phyloP scores from a whole-genome alignment of 2,888 invertebrate species.

The Orthosia gracilis region DNA sequence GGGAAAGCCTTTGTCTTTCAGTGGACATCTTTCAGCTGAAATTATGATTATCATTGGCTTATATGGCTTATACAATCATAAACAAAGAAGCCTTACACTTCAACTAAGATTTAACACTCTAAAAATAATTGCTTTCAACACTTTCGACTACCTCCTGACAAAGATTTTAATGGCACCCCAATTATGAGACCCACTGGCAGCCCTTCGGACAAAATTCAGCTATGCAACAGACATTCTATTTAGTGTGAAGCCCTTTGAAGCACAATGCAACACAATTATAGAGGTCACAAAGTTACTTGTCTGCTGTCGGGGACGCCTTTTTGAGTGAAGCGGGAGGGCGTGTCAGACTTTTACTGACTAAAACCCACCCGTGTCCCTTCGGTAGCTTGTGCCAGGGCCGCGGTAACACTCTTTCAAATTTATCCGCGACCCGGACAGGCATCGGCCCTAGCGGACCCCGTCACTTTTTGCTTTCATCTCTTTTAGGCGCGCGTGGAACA shows the following conservation, averaged over 20 bases:
- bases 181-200: constrained; percentile 1
- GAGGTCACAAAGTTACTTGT: constrained; percentile 1
- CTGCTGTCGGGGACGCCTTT: background rate
- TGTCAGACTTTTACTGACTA: too few relatives aligned
- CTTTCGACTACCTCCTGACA: background rate
- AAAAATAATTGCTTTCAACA: background rate
- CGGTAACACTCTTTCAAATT: too few relatives aligned
- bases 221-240: constrained; percentile 14
- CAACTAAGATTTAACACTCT: background rate
- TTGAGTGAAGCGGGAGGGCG: too few relatives aligned
- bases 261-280: constrained; percentile 22
- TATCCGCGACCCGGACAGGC: too few relatives aligned
- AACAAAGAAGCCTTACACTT: background rate
- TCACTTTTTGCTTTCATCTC: too few relatives aligned
- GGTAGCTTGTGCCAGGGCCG: too few relatives aligned
- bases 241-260: background rate
- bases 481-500: too few relatives aligned
- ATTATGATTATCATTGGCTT: too few relatives aligned
- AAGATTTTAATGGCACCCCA: background rate
- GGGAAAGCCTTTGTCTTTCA: too few relatives aligned
- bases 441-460: too few relatives aligned
- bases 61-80: background rate
- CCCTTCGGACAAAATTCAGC: constrained; percentile 5
- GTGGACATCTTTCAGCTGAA: too few relatives aligned
- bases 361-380: too few relatives aligned